Evolutionary conservation across 2,888 invertebrate genomes (phyloP), one percentile per base, ranked within the genome.

Genomic region (Acrobasis repandana): DNA sequence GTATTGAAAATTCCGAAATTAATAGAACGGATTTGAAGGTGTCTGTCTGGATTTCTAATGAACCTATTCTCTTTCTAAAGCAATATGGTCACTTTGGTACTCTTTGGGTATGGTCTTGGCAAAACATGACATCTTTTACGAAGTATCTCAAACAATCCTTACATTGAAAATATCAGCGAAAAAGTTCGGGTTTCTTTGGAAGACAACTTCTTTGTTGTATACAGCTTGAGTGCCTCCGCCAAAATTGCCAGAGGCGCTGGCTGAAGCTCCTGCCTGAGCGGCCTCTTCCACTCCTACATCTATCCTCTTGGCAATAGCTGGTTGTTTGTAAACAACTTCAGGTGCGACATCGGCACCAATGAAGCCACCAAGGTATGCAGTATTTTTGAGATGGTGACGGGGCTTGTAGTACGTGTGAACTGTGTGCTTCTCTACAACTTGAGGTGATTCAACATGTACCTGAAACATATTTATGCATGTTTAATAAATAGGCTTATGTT

Each of bases 121-220:
- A 28, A 4, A 28, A 28, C 8, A 28, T 28, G 28, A 28, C 6
- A 28, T 28, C 6, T 28, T 8, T 28, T 28, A 28, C 14, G 34
- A 10, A 5, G n/a, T 43, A 52, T 18, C 11, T 28, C 6, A 33
- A 46, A 56, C 38, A 43, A 49, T n/a, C 89, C 93, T 92, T 77
- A 95, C 95, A 76, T 94, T 94, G 67, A 95, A 94, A 63, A 95
- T 93, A 71, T 94, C 94, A 50, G 93, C 90, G 70, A 94, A 93
- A 61, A 94, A 88, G n/a, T 86, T 83, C 0, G 90, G 88, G 61
- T 85, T 88, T 50, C 75, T 82, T 59, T 83, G 80, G 36, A 78
- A 68, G 1, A 81, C 77, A 2, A 85, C 78, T 73, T 79, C 79
- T 67, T 83, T 87, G 46, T 70, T 86, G 67, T 75, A 83, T 1